Conservation (phyloP, 2,113 vertebrate genomes). For the Sturnira hondurensis region DNA sequence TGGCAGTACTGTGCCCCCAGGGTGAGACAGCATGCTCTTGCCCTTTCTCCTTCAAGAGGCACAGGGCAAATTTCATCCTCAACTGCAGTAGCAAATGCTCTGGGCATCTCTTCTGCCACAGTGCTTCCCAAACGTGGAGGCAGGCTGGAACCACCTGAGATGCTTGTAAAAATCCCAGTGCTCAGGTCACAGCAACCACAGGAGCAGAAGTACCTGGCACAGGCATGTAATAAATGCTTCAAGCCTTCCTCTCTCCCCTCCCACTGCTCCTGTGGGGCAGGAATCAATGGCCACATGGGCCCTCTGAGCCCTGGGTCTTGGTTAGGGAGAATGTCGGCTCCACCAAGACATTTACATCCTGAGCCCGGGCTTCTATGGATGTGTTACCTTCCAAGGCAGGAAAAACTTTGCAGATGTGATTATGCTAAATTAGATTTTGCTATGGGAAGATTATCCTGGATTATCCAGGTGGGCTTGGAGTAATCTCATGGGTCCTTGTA, state of each 20-base stretch:
- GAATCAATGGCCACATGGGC: fast-evolving
- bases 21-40: neutral
- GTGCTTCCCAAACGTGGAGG: neutral
- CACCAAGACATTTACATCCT: neutral
- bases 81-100: neutral
- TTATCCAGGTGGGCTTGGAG: neutral
- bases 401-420: neutral
- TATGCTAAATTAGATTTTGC: neutral
- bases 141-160: neutral
- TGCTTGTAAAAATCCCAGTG: neutral
- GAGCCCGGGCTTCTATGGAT: neutral
- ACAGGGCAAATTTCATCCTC: neutral
- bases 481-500: neutral
- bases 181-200: neutral
- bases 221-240: neutral
- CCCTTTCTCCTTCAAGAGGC: neutral
- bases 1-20: neutral
- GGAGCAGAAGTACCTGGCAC: neutral
- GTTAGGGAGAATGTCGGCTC: neutral
- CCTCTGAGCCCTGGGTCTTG: neutral
- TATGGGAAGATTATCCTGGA: neutral
- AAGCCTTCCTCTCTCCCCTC: neutral
- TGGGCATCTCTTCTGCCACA: neutral
- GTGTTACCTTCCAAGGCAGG: neutral
- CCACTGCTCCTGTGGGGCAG: neutral